phyloP scores from a whole-genome alignment of 2,113 vertebrate genomes.

The Otus sunia region DNA sequence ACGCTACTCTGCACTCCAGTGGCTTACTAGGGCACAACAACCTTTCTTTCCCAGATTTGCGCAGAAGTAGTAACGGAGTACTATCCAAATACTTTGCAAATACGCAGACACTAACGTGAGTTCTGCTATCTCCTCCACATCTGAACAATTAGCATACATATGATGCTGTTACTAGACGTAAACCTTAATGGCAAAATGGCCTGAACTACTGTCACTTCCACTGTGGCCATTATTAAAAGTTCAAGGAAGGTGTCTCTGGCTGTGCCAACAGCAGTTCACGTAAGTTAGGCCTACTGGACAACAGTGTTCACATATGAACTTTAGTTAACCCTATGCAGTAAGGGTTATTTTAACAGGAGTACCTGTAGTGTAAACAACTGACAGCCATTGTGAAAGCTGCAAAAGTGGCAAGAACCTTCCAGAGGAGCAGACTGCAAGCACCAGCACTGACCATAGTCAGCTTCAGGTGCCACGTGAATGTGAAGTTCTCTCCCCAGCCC shows the following conservation, averaged over 20 bases:
- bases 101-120: background rate
- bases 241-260: background rate
- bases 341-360: background rate
- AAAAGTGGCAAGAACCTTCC: background rate
- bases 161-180: background rate
- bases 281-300: background rate
- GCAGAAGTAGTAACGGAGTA: rapidly evolving
- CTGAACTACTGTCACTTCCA: background rate
- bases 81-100: background rate
- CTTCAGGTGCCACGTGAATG: background rate
- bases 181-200: background rate
- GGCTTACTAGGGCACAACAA: background rate
- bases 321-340: background rate
- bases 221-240: background rate
- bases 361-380: background rate
- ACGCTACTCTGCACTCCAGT: conserved; percentile 48
- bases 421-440: background rate
- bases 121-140: background rate
- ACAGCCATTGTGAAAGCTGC: background rate
- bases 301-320: background rate
- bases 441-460: background rate
- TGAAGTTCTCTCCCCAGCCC: background rate
- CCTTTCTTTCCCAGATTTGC: background rate
- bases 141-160: background rate
- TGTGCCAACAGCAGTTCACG: background rate